phyloP scores from a whole-genome alignment of 2,113 vertebrate genomes.

The Oncorhynchus clarkii region DNA sequence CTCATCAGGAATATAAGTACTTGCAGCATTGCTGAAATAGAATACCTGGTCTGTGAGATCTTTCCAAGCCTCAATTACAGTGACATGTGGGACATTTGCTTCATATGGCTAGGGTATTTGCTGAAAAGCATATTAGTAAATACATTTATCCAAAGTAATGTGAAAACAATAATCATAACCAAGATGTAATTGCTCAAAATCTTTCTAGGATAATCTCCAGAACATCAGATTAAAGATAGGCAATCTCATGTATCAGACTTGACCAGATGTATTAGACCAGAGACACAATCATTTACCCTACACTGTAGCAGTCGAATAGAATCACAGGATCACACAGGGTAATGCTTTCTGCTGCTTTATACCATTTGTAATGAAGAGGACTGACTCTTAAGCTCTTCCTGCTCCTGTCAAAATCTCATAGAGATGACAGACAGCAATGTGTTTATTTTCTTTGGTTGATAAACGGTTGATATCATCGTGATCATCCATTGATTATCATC shows the following conservation, averaged over 20 bases:
- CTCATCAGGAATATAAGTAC: neutral
- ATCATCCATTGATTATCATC: neutral
- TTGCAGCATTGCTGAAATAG: conserved; percentile 2
- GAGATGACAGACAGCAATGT: conserved; percentile 37
- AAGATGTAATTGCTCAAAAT: conserved; percentile 55
- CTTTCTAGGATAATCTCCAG: conserved; percentile 60
- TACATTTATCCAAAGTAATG: conserved; percentile 17
- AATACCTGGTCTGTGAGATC: neutral
- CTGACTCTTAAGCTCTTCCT: conserved; percentile 22
- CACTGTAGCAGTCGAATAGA: conserved; percentile 39
- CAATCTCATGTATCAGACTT: conserved; percentile 50
- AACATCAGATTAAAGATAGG: conserved; percentile 63
- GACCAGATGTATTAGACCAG: conserved; percentile 35
- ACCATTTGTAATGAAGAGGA: conserved; percentile 33
- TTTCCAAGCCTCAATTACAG: neutral
- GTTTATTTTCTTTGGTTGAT: neutral
- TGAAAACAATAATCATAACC: conserved; percentile 47
- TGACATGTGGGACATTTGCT: neutral
- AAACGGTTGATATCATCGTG: neutral
- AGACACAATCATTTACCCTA: conserved; percentile 47
- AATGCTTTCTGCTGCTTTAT: conserved; percentile 13
- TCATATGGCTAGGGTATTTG: conserved; percentile 19
- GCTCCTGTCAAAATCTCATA: neutral
- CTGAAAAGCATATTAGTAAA: conserved; percentile 14
- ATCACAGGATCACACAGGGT: conserved; percentile 42